Percentiles rank a stretch among this genome's conserved stretches.
phyloP scores from a whole-genome alignment of 2,113 vertebrate genomes.

The Spheniscus mendiculus region DNA sequence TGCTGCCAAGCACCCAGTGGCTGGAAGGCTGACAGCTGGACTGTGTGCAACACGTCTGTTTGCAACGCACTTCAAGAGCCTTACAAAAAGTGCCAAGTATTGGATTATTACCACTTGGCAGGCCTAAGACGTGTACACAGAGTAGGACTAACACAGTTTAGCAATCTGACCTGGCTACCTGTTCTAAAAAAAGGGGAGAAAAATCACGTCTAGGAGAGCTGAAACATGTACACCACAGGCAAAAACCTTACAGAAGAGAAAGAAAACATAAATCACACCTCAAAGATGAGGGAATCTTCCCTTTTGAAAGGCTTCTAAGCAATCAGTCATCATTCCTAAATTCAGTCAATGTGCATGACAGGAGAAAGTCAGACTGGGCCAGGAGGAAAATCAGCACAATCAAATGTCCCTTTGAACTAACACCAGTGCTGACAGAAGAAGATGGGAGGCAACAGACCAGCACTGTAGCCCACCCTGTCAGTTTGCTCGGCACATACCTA shows the following conservation, averaged over 20 bases:
- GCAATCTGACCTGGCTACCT: neutral
- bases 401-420: neutral
- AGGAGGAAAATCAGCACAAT: neutral
- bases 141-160: neutral
- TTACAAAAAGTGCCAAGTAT: neutral
- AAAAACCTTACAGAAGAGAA: neutral
- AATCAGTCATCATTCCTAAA: neutral
- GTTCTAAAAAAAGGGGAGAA: neutral
- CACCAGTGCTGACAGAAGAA: neutral
- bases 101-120: neutral
- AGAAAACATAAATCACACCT: neutral
- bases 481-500: neutral
- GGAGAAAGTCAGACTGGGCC: neutral
- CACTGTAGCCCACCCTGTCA: neutral
- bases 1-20: neutral
- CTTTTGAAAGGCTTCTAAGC: neutral
- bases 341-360: accelerated
- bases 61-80: neutral
- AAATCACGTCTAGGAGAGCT: neutral
- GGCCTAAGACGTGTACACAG: neutral
- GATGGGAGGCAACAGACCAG: neutral
- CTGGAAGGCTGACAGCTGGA: neutral
- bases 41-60: accelerated
- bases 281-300: neutral
- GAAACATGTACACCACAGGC: neutral